These are phyloP conservation scores for Epizoanthus illoricatus DNA, from an alignment of 92 coral and sea anemone species.

Conservation along the genomic window DNA sequence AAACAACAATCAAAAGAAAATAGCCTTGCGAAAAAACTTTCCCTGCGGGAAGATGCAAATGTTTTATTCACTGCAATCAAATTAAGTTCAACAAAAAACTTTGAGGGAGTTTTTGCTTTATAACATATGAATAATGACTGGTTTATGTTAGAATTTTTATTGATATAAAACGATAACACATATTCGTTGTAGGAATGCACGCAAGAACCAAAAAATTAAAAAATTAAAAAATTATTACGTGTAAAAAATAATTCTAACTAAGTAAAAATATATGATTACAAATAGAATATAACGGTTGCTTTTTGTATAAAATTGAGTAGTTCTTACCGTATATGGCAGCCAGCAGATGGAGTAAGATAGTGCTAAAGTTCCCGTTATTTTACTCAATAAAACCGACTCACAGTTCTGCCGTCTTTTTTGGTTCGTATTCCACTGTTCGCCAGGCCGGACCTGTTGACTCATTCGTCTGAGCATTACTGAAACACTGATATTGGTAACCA, in stretches of 20 bases:
- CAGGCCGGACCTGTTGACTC: slow-evolving; percentile 2
- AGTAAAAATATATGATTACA: too few relatives aligned
- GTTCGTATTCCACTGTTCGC: too few relatives aligned
- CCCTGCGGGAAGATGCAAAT: too few relatives aligned
- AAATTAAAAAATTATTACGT: background rate
- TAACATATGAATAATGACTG: too few relatives aligned
- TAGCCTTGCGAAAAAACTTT: too few relatives aligned
- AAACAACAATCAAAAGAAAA: too few relatives aligned
- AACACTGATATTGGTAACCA: slow-evolving; percentile 21
- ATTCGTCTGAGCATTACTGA: slow-evolving; percentile 34
- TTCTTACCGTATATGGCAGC: slow-evolving; percentile 47
- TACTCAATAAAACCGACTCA: slow-evolving; percentile 43
- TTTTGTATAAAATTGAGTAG: background rate
- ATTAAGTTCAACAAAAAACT: too few relatives aligned
- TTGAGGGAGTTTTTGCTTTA: too few relatives aligned
- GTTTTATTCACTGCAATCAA: too few relatives aligned
- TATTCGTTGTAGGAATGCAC: background rate
- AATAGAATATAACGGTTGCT: background rate
- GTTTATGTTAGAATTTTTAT: too few relatives aligned
- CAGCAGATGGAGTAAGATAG: slow-evolving; percentile 23
- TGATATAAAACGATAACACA: too few relatives aligned
- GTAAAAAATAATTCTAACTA: too few relatives aligned
- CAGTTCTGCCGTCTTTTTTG: background rate
- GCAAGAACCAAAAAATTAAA: background rate
- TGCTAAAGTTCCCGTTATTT: slow-evolving; percentile 37